These are phyloP conservation scores for Sparidentex hasta DNA, from an alignment of 2,797 vertebrate genomes.

Conservation along the genomic window DNA sequence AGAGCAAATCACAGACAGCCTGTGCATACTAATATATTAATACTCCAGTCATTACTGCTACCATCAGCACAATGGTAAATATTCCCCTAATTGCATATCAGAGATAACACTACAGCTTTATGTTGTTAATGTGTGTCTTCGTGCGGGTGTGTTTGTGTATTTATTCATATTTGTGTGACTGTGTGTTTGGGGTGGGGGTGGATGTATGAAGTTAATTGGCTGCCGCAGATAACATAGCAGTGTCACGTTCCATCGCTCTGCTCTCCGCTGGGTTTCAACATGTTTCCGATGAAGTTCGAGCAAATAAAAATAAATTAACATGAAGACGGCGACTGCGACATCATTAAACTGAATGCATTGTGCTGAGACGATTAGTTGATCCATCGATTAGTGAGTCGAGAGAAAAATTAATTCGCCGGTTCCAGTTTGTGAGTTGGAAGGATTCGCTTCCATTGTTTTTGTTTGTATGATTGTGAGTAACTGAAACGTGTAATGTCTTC, in stretches of 20 bases:
- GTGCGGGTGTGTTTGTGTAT: conserved; percentile 46
- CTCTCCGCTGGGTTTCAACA: conserved; percentile 47
- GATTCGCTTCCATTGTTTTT: background rate
- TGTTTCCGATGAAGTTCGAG: conserved; percentile 36
- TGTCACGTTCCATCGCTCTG: conserved; percentile 55
- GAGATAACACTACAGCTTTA: conserved; percentile 68
- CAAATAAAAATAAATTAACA: conserved; percentile 59
- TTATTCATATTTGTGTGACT: conserved; percentile 40
- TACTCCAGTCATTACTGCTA: conserved; percentile 65
- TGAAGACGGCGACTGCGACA: conserved; percentile 39
- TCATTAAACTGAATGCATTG: conserved; percentile 14
- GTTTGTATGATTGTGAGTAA: background rate
- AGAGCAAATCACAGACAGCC: conserved; percentile 66
- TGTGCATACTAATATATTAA: conserved; percentile 72
- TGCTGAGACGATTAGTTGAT: conserved; percentile 35
- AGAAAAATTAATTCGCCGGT: conserved; percentile 11
- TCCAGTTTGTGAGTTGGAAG: conserved; percentile 31
- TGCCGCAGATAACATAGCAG: conserved; percentile 63
- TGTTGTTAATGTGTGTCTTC: conserved; percentile 53
- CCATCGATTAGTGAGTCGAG: conserved; percentile 36
- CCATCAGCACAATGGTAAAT: conserved; percentile 73
- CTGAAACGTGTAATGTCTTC: background rate
- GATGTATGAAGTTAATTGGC: conserved; percentile 69
- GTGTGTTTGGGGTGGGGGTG: conserved; percentile 38
- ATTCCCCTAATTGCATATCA: conserved; percentile 75